Evolutionary conservation across 2,797 vertebrate species (phyloP).

Genomic region (Tragelaphus eurycerus): DNA sequence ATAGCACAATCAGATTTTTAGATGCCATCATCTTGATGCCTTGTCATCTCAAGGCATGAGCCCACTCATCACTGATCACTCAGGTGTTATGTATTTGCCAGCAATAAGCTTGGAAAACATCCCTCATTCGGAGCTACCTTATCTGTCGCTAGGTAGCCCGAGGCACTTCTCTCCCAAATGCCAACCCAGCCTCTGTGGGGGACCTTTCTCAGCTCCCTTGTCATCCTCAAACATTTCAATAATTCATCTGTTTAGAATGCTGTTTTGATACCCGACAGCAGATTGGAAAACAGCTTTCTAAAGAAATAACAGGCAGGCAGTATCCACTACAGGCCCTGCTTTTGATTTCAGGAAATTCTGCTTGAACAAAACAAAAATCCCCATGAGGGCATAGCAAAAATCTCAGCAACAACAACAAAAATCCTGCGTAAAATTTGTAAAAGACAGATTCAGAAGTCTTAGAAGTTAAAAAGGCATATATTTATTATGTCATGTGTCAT

Average conservation of each 20-base stretch:
- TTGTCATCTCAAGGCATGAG: background rate
- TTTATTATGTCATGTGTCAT: background rate
- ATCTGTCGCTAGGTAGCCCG: background rate
- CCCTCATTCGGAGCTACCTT: background rate
- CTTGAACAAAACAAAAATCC: conserved; percentile 42
- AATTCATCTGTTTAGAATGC: conserved; percentile 11
- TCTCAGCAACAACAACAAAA: background rate
- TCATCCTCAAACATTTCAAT: background rate
- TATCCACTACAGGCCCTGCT: background rate
- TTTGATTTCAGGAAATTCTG: conserved; percentile 6
- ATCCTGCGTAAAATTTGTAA: background rate
- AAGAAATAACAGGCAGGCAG: background rate
- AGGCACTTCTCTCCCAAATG: background rate
- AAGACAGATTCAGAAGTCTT: background rate
- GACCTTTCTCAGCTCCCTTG: background rate
- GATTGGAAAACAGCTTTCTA: conserved; percentile 30
- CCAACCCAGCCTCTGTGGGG: background rate
- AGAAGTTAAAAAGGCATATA: background rate
- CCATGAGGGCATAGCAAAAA: background rate
- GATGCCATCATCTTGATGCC: background rate
- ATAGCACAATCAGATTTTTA: background rate
- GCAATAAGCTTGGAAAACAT: background rate
- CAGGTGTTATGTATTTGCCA: background rate
- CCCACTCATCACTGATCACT: background rate
- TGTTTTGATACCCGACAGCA: background rate